These are phyloP conservation scores for Thaleichthys pacificus DNA, from an alignment of 2,797 vertebrate genomes.

Conservation along the genomic window DNA sequence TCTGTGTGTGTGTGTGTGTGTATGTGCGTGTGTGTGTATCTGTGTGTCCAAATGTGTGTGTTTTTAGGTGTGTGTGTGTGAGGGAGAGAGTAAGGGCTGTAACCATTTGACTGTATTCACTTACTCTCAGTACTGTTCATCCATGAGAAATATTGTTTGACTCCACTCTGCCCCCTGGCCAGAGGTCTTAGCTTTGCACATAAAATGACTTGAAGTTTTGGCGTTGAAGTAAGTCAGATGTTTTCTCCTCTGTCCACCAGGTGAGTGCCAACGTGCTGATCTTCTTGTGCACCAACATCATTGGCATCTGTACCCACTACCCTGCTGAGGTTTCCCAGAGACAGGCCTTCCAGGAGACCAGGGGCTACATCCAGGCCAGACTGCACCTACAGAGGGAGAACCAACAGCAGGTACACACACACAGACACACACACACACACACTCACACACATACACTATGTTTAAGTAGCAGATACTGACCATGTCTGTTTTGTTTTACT, in stretches of 20 bases:
- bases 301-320: constrained; percentile 88
- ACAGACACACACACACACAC: constrained; percentile 20
- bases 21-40: not conserved
- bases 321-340: constrained; percentile 87
- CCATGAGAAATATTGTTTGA: not conserved
- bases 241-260: constrained; percentile 49
- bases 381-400: constrained; percentile 86
- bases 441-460: constrained; percentile 15
- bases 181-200: not conserved
- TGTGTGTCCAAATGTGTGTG: too few species aligned
- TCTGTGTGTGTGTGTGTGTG: not conserved
- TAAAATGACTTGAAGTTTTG: too few species aligned
- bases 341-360: constrained; percentile 87
- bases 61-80: not conserved
- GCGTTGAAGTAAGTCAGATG: too few species aligned
- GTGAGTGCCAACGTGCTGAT: constrained; percentile 82
- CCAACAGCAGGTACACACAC: constrained; percentile 77
- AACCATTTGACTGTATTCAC: not conserved
- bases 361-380: constrained; percentile 86
- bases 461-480: constrained; percentile 41
- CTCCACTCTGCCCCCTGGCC: constrained; percentile 5
- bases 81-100: not conserved
- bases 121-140: not conserved
- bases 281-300: constrained; percentile 86
- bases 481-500: constrained; percentile 41